These are phyloP conservation scores for Macrostomum lignano DNA, from an alignment of 1,140 invertebrate species.

Conservation along the genomic window DNA sequence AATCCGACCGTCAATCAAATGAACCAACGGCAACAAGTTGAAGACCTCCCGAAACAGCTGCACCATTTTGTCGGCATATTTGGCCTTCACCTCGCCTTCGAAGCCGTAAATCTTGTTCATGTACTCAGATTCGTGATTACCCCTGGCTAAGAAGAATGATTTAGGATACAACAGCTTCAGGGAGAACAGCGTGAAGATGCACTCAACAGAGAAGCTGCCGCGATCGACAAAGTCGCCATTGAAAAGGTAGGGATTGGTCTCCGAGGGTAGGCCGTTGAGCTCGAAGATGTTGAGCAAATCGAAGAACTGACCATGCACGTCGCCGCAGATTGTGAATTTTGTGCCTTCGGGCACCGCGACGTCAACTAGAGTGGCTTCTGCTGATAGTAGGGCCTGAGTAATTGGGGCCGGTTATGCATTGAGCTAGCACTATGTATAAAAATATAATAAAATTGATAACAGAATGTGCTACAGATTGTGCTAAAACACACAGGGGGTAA, in stretches of 20 bases:
- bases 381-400: conserved; percentile 47
- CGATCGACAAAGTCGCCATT: conserved; percentile 97
- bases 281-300: conserved; percentile 92
- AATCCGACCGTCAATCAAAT: conserved; percentile 67
- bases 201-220: conserved; percentile 94
- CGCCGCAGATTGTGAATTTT: conserved; percentile 97
- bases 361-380: conserved; percentile 53
- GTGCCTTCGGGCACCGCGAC: conserved; percentile 42
- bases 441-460: conserved; percentile 8
- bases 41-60: conserved; percentile 92
- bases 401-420: too few relatives aligned
- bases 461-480: too few relatives aligned
- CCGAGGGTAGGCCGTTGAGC: conserved; percentile 71
- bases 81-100: conserved; percentile 78
- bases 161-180: conserved; percentile 86
- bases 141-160: conserved; percentile 87
- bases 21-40: conserved; percentile 76
- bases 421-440: conserved; percentile 53
- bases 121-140: conserved; percentile 86
- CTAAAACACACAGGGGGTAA: too few relatives aligned
- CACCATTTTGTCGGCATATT: conserved; percentile 59
- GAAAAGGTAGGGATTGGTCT: conserved; percentile 83
- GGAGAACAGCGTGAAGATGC: conserved; percentile 83
- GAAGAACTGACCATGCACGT: conserved; percentile 95
- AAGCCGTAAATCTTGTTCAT: conserved; percentile 99